Percentiles rank a stretch among this genome's conserved stretches.
phyloP scores from a whole-genome alignment of 1,140 invertebrate species.

The Nixonia krombeini region DNA sequence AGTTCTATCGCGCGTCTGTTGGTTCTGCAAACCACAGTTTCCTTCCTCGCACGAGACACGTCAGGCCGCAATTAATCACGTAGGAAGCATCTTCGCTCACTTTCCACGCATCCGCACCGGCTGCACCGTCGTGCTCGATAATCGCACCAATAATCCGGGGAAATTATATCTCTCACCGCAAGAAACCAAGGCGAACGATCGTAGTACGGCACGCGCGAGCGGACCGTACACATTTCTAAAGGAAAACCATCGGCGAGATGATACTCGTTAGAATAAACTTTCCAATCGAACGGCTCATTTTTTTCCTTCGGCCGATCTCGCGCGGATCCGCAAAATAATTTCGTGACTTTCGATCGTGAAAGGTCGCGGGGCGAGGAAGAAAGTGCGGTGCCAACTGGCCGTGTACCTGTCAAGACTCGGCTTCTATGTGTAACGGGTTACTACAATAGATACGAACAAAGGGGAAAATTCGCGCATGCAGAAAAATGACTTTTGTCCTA shows the following conservation, averaged over 20 bases:
- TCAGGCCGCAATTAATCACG: conserved; percentile 22
- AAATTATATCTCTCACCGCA: background rate
- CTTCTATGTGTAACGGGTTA: conserved; percentile 3
- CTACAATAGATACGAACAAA: background rate
- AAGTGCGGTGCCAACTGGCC: conserved; percentile 32
- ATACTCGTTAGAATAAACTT: conserved; percentile 33
- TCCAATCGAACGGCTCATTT: conserved; percentile 25
- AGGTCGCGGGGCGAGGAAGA: conserved; percentile 42
- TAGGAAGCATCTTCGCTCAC: conserved; percentile 13
- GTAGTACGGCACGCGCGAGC: conserved; percentile 1
- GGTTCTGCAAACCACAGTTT: background rate
- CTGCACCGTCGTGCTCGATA: background rate
- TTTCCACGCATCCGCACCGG: background rate
- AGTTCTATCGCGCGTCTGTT: no score
- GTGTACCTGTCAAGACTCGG: no score
- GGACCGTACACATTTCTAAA: conserved; percentile 23
- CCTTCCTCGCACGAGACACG: conserved; percentile 11
- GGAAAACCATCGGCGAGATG: conserved; percentile 25
- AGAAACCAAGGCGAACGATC: background rate
- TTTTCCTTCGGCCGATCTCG: conserved; percentile 17
- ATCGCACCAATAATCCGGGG: background rate
- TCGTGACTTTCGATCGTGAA: conserved; percentile 50
- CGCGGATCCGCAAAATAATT: conserved; percentile 48
- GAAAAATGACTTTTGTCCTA: no score
- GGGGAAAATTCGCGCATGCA: background rate